Evolutionary conservation across 2,113 vertebrate genomes (phyloP).

Genomic region (Calypte anna): DNA sequence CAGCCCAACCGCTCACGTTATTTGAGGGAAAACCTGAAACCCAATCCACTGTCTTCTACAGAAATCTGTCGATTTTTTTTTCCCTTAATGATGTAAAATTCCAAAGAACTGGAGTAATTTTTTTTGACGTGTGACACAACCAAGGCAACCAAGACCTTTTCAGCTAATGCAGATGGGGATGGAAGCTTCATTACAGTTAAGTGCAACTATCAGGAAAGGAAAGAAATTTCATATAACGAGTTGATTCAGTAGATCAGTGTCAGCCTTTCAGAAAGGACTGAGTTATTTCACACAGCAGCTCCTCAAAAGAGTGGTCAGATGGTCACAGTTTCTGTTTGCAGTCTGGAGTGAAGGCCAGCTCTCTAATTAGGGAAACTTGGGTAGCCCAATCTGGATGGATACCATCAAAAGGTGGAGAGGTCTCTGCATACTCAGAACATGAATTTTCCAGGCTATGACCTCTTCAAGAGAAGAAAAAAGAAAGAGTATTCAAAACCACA

Average conservation of each 20-base stretch:
- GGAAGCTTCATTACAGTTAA: background rate
- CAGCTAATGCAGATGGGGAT: rapidly evolving
- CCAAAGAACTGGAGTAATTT: background rate
- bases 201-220: background rate
- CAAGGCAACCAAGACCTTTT: background rate
- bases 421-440: background rate
- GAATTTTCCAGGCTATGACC: background rate
- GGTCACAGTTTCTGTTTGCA: background rate
- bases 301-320: background rate
- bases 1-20: background rate
- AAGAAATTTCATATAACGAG: background rate
- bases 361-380: background rate
- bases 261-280: background rate
- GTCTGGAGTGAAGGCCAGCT: background rate
- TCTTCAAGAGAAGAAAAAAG: background rate
- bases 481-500: background rate
- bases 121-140: background rate
- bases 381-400: background rate
- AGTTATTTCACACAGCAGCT: background rate
- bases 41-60: background rate
- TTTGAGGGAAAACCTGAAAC: background rate
- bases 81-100: background rate
- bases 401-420: rapidly evolving
- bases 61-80: background rate
- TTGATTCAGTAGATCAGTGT: background rate